These are phyloP conservation scores for Caenorhabditis uteleia DNA, from an alignment of 2,888 invertebrate genomes.

Conservation along the genomic window DNA sequence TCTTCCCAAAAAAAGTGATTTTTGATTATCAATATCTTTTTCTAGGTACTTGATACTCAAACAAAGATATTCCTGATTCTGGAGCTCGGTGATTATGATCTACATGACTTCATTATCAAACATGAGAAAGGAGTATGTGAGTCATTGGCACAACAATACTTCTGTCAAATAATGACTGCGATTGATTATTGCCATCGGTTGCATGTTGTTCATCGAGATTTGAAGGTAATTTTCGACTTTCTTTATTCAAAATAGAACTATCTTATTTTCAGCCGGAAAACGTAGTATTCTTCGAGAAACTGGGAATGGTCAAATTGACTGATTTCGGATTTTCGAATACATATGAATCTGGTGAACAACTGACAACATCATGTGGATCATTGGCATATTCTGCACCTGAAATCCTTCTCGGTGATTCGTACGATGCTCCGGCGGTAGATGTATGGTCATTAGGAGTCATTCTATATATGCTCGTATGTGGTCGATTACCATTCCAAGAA, in stretches of 20 bases:
- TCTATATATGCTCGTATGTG: slow-evolving; percentile 96
- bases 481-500: slow-evolving; percentile 96
- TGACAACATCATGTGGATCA: slow-evolving; percentile 97
- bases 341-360: slow-evolving; percentile 88
- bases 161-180: slow-evolving; percentile 92
- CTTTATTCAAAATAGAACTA: neutral
- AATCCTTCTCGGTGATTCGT: slow-evolving; percentile 95
- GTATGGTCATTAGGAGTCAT: slow-evolving; percentile 99
- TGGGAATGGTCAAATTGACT: slow-evolving; percentile 94
- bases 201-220: slow-evolving; percentile 86
- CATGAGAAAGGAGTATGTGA: slow-evolving; percentile 82
- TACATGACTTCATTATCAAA: slow-evolving; percentile 97
- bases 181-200: slow-evolving; percentile 95
- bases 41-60: slow-evolving; percentile 85
- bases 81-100: slow-evolving; percentile 96
- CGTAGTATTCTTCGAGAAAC: slow-evolving; percentile 97
- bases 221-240: slow-evolving; percentile 75
- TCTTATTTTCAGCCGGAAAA: slow-evolving; percentile 82
- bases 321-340: slow-evolving; percentile 96
- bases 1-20: neutral
- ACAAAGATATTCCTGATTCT: slow-evolving; percentile 85
- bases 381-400: slow-evolving; percentile 98
- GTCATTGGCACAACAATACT: slow-evolving; percentile 80
- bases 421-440: slow-evolving; percentile 98
- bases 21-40: slow-evolving; percentile 1